A percentile compares a stretch with the other conserved stretches of the same genome.
phyloP scores from a whole-genome alignment of 1,140 invertebrate genomes.

The Cyclina sinensis region DNA sequence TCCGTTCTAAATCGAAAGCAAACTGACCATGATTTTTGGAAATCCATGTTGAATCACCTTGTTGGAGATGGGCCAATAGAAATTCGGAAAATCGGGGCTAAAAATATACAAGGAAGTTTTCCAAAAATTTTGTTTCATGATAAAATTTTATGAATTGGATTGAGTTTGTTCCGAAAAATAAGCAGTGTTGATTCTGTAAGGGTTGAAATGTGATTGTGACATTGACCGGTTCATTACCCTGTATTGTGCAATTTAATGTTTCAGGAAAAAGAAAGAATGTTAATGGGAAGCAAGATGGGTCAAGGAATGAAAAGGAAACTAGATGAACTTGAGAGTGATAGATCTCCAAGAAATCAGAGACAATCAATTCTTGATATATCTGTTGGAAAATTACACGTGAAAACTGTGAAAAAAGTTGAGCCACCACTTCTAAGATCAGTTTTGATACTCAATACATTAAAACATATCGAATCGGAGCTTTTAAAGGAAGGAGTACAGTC shows the following conservation, averaged over 20 bases:
- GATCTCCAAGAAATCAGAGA: slow-evolving; percentile 87
- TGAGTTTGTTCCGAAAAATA: too few species aligned
- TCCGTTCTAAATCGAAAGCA: too few species aligned
- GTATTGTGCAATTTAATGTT: background rate
- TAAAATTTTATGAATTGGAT: too few species aligned
- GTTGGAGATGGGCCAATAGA: slow-evolving; percentile 10
- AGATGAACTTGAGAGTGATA: slow-evolving; percentile 73
- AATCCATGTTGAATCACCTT: background rate
- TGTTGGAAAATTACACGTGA: slow-evolving; percentile 96
- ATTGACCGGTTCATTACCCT: too few species aligned
- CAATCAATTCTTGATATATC: slow-evolving; percentile 96
- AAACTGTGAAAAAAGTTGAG: slow-evolving; percentile 87
- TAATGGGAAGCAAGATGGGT: slow-evolving; percentile 38
- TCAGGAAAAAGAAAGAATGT: slow-evolving; percentile 28
- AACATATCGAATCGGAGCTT: slow-evolving; percentile 96
- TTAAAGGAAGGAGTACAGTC: slow-evolving; percentile 90
- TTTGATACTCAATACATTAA: slow-evolving; percentile 97
- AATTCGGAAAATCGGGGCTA: slow-evolving; percentile 4
- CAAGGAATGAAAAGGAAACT: slow-evolving; percentile 80
- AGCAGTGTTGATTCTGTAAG: too few species aligned
- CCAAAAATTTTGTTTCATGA: background rate
- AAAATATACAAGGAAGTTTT: slow-evolving; percentile 44
- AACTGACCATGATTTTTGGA: too few species aligned
- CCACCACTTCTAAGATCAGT: slow-evolving; percentile 96
- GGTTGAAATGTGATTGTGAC: too few species aligned